Evolutionary conservation across 2,888 invertebrate genomes (phyloP), one percentile per base, ranked within the genome.

Genomic region (Drosophila siamana): DNA sequence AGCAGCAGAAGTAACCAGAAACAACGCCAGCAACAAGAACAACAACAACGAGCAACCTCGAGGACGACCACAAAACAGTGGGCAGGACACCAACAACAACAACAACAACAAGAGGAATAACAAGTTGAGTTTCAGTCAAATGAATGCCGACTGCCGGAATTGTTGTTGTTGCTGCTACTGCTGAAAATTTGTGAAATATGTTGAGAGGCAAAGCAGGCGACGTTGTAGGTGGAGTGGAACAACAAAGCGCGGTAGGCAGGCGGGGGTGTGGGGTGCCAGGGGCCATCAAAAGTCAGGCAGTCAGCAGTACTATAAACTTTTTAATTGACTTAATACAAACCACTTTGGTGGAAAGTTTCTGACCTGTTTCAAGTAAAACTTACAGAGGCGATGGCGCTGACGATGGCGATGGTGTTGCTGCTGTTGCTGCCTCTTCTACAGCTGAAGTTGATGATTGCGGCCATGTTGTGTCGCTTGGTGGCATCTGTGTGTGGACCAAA

Each of bases 311-410:
- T 84, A 78, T 80, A 85, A 85, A 85, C 85, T 88, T 85, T 85
- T 85, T 85, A 85, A 85, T 85, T 85, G 85, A 85, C 85, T 85
- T 85, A 85, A 85, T 85, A 85, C 88, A 88, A 83, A 88, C 85
- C 85, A 85, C 83, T 83, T 86, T 86, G 88, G 88, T 83, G 80
- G 69, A 85, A 85, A 85, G 74, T 85, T 85, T 74, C 73, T 83
- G 88, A 85, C 85, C 85, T 86, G 85, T 78, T 85, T 86, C 83
- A 80, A 86, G 76, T 69, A 69, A 76, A 85, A 79, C 82, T 79
- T 85, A 62, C 76, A 57, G 62, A 52, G 54, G 62, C 59, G 52
- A 41, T 43, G 38, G 46, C 28, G 41, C 46, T 24, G 33, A 24
- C 11, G 7, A 40, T 55, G 36, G 30, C 19, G 54, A 64, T 47